Percentiles rank a stretch among this genome's conserved stretches.
Evolutionary conservation across 2,797 vertebrate genomes (phyloP).

Genomic region (Uromys caudimaculatus): DNA sequence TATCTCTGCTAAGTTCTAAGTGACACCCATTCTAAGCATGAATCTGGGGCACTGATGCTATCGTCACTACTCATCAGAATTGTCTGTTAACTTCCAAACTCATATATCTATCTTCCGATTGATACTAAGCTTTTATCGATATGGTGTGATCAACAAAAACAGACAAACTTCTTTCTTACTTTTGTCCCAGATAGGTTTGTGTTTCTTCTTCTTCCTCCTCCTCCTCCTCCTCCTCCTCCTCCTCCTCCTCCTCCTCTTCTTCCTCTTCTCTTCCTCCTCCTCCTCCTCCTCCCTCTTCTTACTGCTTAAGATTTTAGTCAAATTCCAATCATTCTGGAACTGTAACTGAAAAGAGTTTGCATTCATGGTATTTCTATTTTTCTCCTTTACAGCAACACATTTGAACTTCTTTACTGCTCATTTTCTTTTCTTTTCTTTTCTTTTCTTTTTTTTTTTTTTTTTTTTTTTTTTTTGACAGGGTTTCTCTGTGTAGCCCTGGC

Average conservation of each 20-base stretch:
- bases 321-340: not conserved
- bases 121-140: not conserved
- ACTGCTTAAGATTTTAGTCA: not conserved
- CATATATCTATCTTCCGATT: not conserved
- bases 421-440: not conserved
- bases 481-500: no score
- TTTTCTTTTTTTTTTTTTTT: no score
- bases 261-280: no score
- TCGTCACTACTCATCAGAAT: not conserved
- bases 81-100: not conserved
- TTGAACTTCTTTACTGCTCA: not conserved
- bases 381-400: not conserved
- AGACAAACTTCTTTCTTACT: not conserved
- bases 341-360: not conserved
- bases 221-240: rapidly evolving
- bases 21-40: not conserved
- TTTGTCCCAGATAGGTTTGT: not conserved
- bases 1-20: not conserved
- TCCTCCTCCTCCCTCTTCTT: no score
- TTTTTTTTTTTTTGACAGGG: no score
- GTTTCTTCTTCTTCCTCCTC: no score
- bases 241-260: no score
- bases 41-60: not conserved
- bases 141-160: not conserved
- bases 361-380: not conserved